Percentiles rank a stretch among this genome's conserved stretches.
Evolutionary conservation across 2,113 vertebrate genomes (phyloP).

Genomic region (Tupaia chinensis): DNA sequence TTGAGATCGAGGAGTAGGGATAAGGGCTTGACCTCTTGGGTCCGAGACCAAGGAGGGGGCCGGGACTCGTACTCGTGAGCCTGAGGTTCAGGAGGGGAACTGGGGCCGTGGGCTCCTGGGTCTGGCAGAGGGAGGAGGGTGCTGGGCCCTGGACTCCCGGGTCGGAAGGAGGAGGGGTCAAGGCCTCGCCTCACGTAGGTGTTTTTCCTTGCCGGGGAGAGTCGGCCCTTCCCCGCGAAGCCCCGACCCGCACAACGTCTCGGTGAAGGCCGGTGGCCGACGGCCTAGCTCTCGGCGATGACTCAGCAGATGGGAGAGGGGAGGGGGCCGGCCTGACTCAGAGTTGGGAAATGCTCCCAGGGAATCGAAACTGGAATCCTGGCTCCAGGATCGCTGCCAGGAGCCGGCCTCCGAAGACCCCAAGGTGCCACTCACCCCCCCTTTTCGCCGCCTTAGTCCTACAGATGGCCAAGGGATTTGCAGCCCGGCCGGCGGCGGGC

Average conservation of each 20-base stretch:
- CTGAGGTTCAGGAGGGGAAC: too few species aligned
- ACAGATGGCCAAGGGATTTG: neutral
- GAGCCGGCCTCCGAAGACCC: neutral
- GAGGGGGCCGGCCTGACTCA: slow-evolving; percentile 68
- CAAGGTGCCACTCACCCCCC: neutral
- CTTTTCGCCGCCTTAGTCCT: neutral
- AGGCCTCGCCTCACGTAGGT: neutral
- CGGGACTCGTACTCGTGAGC: too few species aligned
- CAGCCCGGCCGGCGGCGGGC: neutral
- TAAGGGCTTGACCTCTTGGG: neutral
- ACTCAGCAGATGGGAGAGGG: slow-evolving; percentile 71
- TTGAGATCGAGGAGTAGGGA: neutral
- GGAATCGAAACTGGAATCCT: slow-evolving; percentile 64
- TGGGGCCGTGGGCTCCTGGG: too few species aligned
- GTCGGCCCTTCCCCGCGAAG: neutral
- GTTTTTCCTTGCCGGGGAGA: neutral
- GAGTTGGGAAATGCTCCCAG: slow-evolving; percentile 53
- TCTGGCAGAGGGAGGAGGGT: neutral
- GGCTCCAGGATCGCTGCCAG: neutral
- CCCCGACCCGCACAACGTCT: too few species aligned
- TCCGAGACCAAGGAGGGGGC: too few species aligned
- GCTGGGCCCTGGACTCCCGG: neutral
- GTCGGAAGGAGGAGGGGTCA: neutral
- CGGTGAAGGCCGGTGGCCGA: neutral
- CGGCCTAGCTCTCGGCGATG: neutral